Base-by-base conservation (phyloP, 2,113 vertebrate species). In the Pangasianodon hypophthalmus region DNA sequence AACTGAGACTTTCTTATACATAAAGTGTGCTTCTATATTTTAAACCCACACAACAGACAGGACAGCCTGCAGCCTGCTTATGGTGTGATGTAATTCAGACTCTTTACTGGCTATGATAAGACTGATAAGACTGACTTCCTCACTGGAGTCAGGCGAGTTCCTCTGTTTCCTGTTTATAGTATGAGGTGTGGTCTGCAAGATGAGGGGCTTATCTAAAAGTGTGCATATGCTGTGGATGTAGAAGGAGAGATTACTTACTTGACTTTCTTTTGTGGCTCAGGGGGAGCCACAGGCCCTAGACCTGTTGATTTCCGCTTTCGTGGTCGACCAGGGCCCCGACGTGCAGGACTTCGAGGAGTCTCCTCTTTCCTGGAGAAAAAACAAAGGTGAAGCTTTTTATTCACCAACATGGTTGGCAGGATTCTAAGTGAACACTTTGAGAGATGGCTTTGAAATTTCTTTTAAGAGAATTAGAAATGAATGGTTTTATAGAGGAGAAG, bases 311-410 rank as follows among this genome's bases (percentile, higher is more conserved):
- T 99, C 89, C 97, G 95, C 91, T 99, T 99, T 93, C 98, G 95
- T 0, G 98, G 98, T 91, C 98, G 95, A 3, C 98, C 98, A 0
- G 98, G 98, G 5, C 98, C 98, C 0, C 98, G 95, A 8, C 98
- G 95, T 0, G 97, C 98, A 0, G 98, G 98, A 92, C 98, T 99
- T 54, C 98, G 96, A 0, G 97, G 97, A 90, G 96, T 97, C 94
- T 99, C 98, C 0, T 99, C 98, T 88, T 97, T 98, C 95, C 98
- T 99, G 93, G 46, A 90, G 46, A 58, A 50, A 87, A 86, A 91
- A 91, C 73, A 91, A 90, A 84, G 87, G 85, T 92, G 26, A 54
- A 0, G 18, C 58, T 46, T 64, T n/a, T 79, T 26, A 86, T 67
- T 67, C 41, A 54, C n/a, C 13, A 60, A 44, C 26, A 75, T 85